phyloP scores from a whole-genome alignment of 2,888 invertebrate species.

The Trisateles emortualis region DNA sequence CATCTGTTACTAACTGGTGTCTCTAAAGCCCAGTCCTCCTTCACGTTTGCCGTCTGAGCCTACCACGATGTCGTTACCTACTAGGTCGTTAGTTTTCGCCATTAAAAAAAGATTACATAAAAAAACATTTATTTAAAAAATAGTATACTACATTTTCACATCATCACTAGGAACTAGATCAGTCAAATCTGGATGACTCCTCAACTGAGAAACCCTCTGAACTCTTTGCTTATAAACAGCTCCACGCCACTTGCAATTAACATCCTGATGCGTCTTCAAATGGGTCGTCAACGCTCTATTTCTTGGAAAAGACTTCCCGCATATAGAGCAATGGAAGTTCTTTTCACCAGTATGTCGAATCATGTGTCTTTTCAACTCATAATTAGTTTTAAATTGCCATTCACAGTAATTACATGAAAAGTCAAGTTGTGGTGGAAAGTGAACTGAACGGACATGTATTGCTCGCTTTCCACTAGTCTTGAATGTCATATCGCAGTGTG shows the following conservation, averaged over 20 bases:
- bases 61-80: no score
- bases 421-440: conserved; percentile 68
- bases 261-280: conserved; percentile 70
- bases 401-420: conserved; percentile 71
- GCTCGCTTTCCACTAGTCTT: conserved; percentile 77
- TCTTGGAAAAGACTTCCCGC: conserved; percentile 71
- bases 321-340: conserved; percentile 69
- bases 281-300: conserved; percentile 68
- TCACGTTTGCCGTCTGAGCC: no score
- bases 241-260: conserved; percentile 67
- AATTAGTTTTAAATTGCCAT: conserved; percentile 74
- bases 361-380: conserved; percentile 76
- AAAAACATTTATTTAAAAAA: conserved; percentile 40
- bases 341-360: conserved; percentile 73
- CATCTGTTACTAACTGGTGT: no score
- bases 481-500: conserved; percentile 71
- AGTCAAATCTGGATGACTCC: conserved; percentile 58
- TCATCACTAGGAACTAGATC: conserved; percentile 48
- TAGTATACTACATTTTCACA: conserved; percentile 36
- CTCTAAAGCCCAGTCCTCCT: no score
- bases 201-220: conserved; percentile 59
- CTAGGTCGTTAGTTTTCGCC: no score
- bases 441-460: conserved; percentile 67
- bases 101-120: not conserved
- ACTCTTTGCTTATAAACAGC: conserved; percentile 59